Conservation (phyloP, 2,888 invertebrate genomes). For the Calameuta pallipes region DNA sequence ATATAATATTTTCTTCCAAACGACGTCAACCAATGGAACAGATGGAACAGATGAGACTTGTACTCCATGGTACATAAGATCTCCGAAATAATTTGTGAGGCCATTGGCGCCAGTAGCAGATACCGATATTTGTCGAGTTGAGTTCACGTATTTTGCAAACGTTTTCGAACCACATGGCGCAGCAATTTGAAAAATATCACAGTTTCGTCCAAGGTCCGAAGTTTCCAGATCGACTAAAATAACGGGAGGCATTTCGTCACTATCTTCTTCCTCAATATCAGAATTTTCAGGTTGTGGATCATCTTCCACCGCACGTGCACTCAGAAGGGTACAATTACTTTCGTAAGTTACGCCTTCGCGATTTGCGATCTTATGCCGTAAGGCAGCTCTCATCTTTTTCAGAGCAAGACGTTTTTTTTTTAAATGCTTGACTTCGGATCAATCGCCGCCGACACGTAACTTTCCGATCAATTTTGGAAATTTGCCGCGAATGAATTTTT, state of each 20-base stretch:
- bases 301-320: conserved; percentile 15
- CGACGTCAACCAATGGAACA: background rate
- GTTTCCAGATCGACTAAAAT: conserved; percentile 30
- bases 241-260: background rate
- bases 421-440: conserved; percentile 8
- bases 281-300: conserved; percentile 6
- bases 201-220: conserved; percentile 18
- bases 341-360: conserved; percentile 24
- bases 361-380: conserved; percentile 22
- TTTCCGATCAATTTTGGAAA: conserved; percentile 11
- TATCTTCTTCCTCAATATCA: conserved; percentile 9
- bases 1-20: conserved; percentile 13
- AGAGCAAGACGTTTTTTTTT: conserved; percentile 17
- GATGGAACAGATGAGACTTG: conserved; percentile 16
- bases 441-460: conserved; percentile 5
- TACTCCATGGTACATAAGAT: conserved; percentile 19
- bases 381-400: conserved; percentile 20
- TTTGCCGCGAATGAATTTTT: conserved; percentile 15
- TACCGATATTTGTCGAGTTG: conserved; percentile 20
- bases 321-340: conserved; percentile 22
- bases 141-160: conserved; percentile 26
- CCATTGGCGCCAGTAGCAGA: conserved; percentile 25
- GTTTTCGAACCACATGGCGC: conserved; percentile 15
- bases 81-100: conserved; percentile 15
- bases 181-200: conserved; percentile 31